Evolutionary conservation across 2,888 invertebrate species (phyloP), one percentile per base, ranked within the genome.

Genomic region (Leptinotarsa rubiginosa): DNA sequence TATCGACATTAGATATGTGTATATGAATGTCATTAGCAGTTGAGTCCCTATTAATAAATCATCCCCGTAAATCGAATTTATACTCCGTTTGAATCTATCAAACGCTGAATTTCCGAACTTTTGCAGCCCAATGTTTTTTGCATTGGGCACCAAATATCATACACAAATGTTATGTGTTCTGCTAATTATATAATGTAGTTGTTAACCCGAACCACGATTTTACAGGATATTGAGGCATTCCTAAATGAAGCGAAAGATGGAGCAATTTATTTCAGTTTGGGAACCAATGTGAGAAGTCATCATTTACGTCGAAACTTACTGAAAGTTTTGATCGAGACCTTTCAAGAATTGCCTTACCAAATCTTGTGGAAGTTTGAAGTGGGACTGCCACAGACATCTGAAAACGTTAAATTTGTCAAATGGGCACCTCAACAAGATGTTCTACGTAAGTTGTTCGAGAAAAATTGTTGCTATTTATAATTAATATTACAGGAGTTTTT

Each of bases 291-390:
- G 2, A 85, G 86, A 77, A 85, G 84, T 47, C 77, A 81, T 12
- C 76, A 83, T 52, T 73, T 89, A 52, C 77, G 84, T 7, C 74
- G 78, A 22, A 74, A 84, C 20, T 82, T 84, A 22, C 69, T 83
- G 16, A 79, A 85, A 59, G 81, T 79, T 15, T 81, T 88, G 25
- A 50, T 87, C 3, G 80, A 84, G 18, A 84, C 86, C 3, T 88
- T 89, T 69, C 70, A 83, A 0, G 83, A 85, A 76, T 71, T 89
- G 20, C 86, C 87, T 4, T 87, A 87, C 72, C 84, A 84, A 73
- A 81, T 89, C n/a, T 41, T 81, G 47, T 77, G 88, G 88, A 89
- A 88, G 81, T 88, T 86, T 82, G 88, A 89, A 12, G 81, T 80
- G 3, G 62, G 79, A 10, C 64, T 86, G 56, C 75, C 78, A 15